phyloP scores from a whole-genome alignment of 1,140 invertebrate species.

The Pseudoatta argentina region DNA sequence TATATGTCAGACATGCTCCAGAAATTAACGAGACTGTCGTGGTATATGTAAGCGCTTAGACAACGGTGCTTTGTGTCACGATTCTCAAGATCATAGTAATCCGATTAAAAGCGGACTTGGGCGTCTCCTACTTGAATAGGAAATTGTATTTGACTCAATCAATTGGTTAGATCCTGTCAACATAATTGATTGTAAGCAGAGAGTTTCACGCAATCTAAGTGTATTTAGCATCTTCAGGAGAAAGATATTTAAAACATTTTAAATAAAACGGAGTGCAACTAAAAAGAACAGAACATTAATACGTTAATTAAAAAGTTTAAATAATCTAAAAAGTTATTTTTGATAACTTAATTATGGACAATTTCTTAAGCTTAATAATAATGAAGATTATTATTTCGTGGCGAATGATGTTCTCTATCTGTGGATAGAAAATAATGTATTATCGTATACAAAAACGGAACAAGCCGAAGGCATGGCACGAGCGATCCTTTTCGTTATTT shows the following conservation, averaged over 20 bases:
- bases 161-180: constrained; percentile 35
- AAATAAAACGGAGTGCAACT: background rate
- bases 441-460: constrained; percentile 22
- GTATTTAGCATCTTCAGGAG: background rate
- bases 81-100: constrained; percentile 59
- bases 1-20: background rate
- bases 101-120: constrained; percentile 44
- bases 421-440: constrained; percentile 35
- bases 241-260: background rate
- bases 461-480: constrained; percentile 19
- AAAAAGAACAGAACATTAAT: background rate
- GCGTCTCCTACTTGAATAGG: background rate
- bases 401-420: constrained; percentile 2
- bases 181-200: background rate
- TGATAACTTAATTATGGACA: background rate
- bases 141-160: constrained; percentile 42
- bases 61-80: constrained; percentile 17
- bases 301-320: background rate
- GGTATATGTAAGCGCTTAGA: constrained; percentile 1
- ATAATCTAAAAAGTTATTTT: constrained; percentile 6
- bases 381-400: background rate
- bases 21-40: constrained; percentile 24
- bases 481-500: constrained; percentile 69
- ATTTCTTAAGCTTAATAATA: background rate
- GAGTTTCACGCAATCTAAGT: background rate